Evolutionary conservation across 2,797 vertebrate genomes (phyloP).

Genomic region (Myotis findleyi): DNA sequence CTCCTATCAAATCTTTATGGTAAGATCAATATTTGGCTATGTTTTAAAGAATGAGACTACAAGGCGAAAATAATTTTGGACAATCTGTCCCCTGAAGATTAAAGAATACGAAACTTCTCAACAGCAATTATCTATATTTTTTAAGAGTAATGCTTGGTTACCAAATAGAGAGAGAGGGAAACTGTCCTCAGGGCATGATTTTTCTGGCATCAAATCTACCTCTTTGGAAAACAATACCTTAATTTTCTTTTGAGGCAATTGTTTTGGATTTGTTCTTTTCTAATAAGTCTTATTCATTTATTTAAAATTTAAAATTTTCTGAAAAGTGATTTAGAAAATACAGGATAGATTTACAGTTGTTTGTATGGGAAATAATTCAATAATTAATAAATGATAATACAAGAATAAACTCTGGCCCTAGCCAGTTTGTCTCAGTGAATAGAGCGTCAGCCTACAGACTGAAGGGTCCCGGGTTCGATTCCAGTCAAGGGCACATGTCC

Average conservation of each 20-base stretch:
- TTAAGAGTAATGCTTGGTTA: background rate
- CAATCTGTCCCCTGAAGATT: background rate
- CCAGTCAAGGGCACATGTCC: too few species aligned
- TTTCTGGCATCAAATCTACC: background rate
- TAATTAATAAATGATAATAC: background rate
- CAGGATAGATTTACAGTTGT: background rate
- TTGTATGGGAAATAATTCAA: background rate
- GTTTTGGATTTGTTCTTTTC: background rate
- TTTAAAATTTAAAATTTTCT: background rate
- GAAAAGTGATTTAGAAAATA: background rate
- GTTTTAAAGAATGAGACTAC: background rate
- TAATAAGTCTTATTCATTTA: background rate
- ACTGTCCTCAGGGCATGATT: background rate
- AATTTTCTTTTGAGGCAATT: background rate
- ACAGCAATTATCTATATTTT: background rate
- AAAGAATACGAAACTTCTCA: background rate
- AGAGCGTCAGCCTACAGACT: too few species aligned
- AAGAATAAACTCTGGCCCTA: background rate
- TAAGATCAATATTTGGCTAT: slow-evolving; percentile 15
- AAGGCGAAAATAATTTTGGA: slow-evolving; percentile 22
- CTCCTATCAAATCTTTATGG: background rate
- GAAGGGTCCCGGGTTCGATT: too few species aligned
- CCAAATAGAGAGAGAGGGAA: background rate
- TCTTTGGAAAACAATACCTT: background rate
- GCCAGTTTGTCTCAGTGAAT: too few species aligned